These are phyloP conservation scores for Poecilus cupreus DNA, from an alignment of 2,888 invertebrate species.

Conservation along the genomic window DNA sequence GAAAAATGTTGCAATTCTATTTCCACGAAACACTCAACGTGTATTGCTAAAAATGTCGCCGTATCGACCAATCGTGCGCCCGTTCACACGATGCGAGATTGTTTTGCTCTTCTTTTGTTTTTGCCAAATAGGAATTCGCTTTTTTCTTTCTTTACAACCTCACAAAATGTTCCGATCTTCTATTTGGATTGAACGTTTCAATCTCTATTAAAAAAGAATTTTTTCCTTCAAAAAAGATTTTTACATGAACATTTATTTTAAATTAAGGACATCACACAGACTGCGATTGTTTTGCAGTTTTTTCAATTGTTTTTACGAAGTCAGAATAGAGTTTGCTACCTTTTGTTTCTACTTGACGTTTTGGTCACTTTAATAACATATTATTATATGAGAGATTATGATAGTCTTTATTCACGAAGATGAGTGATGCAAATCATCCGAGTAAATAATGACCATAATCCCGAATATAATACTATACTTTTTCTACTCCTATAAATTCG, in stretches of 20 bases:
- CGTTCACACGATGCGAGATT: constrained; percentile 29
- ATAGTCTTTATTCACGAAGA: too few species aligned
- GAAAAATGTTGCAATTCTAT: constrained; percentile 53
- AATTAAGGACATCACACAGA: too few species aligned
- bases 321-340: too few species aligned
- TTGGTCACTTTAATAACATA: too few species aligned
- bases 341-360: too few species aligned
- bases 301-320: too few species aligned
- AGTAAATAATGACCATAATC: too few species aligned
- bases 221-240: neutral
- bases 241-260: neutral
- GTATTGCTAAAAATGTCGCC: constrained; percentile 43
- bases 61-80: constrained; percentile 22
- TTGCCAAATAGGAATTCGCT: constrained; percentile 19
- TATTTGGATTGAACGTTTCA: neutral
- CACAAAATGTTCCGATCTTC: neutral
- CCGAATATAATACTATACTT: too few species aligned
- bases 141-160: neutral
- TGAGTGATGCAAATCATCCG: too few species aligned
- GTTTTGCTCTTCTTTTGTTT: constrained; percentile 36
- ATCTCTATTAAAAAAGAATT: neutral
- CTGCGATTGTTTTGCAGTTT: too few species aligned
- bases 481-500: too few species aligned
- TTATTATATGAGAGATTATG: too few species aligned
- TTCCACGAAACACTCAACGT: constrained; percentile 48